phyloP scores from a whole-genome alignment of 35 echinoderm and acorn worm genomes.

The Apostichopus parvimensis region DNA sequence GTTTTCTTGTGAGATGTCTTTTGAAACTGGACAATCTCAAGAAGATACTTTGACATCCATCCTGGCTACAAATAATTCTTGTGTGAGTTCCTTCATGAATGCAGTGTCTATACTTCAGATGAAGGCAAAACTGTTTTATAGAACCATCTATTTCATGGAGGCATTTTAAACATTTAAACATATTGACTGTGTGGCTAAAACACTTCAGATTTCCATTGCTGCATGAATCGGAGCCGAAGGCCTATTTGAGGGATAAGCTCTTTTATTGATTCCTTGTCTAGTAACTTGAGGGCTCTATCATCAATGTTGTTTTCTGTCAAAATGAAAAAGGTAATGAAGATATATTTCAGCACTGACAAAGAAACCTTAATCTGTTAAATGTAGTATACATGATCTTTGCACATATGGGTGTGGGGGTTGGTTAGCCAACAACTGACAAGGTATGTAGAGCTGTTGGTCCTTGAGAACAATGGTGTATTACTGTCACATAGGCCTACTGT shows the following conservation, averaged over 20 bases:
- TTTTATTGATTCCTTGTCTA: constrained; percentile 33
- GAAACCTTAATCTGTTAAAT: background rate
- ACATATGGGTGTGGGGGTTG: background rate
- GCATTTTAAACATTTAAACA: constrained; percentile 28
- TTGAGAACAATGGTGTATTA: background rate
- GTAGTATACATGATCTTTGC: background rate
- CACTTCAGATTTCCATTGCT: constrained; percentile 20
- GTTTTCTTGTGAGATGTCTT: constrained; percentile 9
- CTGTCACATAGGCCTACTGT: background rate
- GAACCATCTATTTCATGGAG: constrained; percentile 21
- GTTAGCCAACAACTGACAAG: background rate
- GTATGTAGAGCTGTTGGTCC: background rate
- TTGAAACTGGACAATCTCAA: constrained; percentile 36
- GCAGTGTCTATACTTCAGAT: constrained; percentile 7
- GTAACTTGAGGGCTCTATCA: constrained; percentile 25
- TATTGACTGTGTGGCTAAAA: constrained; percentile 11
- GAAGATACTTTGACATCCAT: constrained; percentile 41
- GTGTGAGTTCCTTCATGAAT: constrained; percentile 34
- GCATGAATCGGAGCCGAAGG: constrained; percentile 33
- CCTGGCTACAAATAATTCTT: constrained; percentile 25
- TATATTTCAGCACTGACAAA: background rate
- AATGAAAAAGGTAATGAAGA: background rate
- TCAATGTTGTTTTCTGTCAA: background rate
- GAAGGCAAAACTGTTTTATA: constrained; percentile 29
- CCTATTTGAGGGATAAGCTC: constrained; percentile 26